phyloP scores from a whole-genome alignment of 2,113 vertebrate species.

The Pardalotus punctatus region DNA sequence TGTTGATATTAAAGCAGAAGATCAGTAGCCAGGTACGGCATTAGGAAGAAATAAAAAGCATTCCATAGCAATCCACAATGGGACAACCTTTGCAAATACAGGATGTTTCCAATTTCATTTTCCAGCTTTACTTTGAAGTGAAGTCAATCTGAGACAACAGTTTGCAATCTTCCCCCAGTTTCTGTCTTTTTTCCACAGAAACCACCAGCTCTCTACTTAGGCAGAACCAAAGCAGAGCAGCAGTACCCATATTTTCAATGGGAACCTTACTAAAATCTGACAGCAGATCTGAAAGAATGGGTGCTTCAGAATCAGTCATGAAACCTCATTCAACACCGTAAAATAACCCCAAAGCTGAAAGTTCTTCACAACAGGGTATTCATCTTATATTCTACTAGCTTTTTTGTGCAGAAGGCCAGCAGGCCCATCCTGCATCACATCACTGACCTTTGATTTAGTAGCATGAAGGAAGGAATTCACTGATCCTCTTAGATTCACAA shows the following conservation, averaged over 20 bases:
- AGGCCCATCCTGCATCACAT: not conserved
- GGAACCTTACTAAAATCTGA: not conserved
- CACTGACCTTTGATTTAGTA: not conserved
- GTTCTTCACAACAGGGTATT: not conserved
- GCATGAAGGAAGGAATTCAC: not conserved
- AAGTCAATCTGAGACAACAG: not conserved
- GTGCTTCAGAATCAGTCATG: not conserved
- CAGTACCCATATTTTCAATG: not conserved
- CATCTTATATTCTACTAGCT: not conserved
- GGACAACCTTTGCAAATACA: not conserved
- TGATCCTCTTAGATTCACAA: not conserved
- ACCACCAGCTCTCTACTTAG: not conserved
- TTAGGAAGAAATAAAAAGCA: not conserved
- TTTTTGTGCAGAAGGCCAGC: not conserved
- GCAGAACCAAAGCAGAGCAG: not conserved
- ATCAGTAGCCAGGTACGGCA: not conserved
- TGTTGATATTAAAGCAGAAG: not conserved
- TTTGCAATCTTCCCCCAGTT: not conserved
- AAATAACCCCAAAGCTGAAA: not conserved
- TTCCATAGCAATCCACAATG: not conserved
- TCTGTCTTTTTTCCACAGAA: not conserved
- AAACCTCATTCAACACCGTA: not conserved
- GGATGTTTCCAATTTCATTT: not conserved
- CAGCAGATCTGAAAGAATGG: not conserved
- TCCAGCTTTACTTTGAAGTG: not conserved